Evolutionary conservation across 2,888 invertebrate species (phyloP).

Genomic region (Chromoteleia sp.): DNA sequence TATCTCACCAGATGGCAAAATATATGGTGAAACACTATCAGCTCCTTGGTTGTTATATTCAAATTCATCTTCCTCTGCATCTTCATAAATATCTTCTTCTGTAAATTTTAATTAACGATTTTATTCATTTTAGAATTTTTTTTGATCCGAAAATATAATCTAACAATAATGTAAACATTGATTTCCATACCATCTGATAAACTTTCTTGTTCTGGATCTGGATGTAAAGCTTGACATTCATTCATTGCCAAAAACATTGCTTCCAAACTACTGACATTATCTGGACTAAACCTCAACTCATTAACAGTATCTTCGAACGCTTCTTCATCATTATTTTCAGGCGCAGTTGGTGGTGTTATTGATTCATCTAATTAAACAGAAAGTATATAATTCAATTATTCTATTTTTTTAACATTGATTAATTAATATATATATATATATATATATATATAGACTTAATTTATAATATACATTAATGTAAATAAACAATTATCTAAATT

Average conservation of each 20-base stretch:
- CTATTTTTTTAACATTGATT: neutral
- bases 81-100: constrained; percentile 85
- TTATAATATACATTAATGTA: too few relatives aligned
- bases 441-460: too few relatives aligned
- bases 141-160: too few relatives aligned
- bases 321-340: constrained; percentile 77
- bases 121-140: neutral
- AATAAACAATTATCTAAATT: too few relatives aligned
- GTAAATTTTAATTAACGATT: constrained; percentile 70
- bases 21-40: constrained; percentile 81
- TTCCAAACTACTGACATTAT: constrained; percentile 87
- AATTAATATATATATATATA: neutral
- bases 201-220: constrained; percentile 89
- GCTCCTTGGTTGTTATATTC: constrained; percentile 85
- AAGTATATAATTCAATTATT: neutral
- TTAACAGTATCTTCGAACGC: constrained; percentile 87
- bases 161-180: neutral
- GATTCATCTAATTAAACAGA: constrained; percentile 72
- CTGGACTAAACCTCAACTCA: constrained; percentile 90
- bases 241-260: constrained; percentile 91
- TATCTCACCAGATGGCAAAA: constrained; percentile 78
- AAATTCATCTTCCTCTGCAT: constrained; percentile 85
- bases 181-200: constrained; percentile 84
- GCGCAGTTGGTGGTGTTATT: constrained; percentile 72
- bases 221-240: constrained; percentile 92